These are phyloP conservation scores for Dendroctonus valens DNA, from an alignment of 1,140 invertebrate genomes.

Conservation along the genomic window DNA sequence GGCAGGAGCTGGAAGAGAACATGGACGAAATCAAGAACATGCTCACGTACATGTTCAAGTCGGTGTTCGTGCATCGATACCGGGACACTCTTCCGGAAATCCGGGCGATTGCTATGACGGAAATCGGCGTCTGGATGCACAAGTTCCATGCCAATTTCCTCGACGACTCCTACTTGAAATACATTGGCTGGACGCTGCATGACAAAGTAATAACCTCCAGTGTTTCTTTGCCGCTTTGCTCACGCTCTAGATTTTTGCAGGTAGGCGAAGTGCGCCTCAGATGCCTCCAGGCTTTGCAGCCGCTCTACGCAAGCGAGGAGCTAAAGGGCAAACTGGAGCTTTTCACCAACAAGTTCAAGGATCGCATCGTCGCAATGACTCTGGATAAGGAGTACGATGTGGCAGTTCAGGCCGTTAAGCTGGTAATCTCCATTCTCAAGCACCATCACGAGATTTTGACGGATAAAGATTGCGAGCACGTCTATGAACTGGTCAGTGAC, in stretches of 20 bases:
- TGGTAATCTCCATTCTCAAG: slow-evolving; percentile 94
- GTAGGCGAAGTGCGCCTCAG: slow-evolving; percentile 77
- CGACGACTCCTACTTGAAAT: slow-evolving; percentile 98
- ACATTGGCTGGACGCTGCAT: slow-evolving; percentile 98
- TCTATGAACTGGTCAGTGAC: slow-evolving; percentile 83
- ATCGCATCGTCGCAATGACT: slow-evolving; percentile 98
- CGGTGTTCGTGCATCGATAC: slow-evolving; percentile 94
- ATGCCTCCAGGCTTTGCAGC: slow-evolving; percentile 85
- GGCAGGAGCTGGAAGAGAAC: slow-evolving; percentile 96
- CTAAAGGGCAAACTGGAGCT: slow-evolving; percentile 94
- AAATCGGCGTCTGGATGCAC: slow-evolving; percentile 99
- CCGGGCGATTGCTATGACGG: slow-evolving; percentile 95
- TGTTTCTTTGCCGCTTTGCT: slow-evolving; percentile 11
- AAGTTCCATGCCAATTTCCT: slow-evolving; percentile 97
- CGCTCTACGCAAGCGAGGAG: slow-evolving; percentile 93
- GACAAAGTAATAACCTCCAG: slow-evolving; percentile 76
- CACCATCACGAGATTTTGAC: slow-evolving; percentile 92
- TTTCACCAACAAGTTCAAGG: slow-evolving; percentile 99
- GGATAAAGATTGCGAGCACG: slow-evolving; percentile 98
- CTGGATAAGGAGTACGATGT: slow-evolving; percentile 98
- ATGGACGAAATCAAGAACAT: slow-evolving; percentile 99
- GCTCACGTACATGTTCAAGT: slow-evolving; percentile 99
- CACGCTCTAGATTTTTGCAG: slow-evolving; percentile 41
- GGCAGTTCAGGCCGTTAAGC: slow-evolving; percentile 92
- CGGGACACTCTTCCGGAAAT: slow-evolving; percentile 97